phyloP scores from a whole-genome alignment of 1,140 invertebrate species.

The Spodoptera frugiperda region DNA sequence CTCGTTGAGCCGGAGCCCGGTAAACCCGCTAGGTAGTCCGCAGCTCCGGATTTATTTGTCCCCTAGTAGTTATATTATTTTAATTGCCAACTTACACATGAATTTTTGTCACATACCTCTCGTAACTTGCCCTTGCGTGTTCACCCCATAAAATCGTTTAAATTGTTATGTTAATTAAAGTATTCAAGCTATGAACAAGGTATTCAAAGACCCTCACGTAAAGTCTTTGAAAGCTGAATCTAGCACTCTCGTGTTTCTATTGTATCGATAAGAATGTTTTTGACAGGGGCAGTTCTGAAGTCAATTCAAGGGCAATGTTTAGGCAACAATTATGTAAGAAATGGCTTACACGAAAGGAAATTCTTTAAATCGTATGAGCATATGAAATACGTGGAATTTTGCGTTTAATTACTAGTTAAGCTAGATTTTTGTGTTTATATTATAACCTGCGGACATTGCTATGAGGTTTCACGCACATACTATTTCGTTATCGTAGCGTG shows the following conservation, averaged over 20 bases:
- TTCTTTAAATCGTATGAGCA: background rate
- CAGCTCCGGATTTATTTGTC: no score
- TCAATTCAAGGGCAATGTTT: background rate
- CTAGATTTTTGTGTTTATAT: background rate
- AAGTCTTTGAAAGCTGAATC: background rate
- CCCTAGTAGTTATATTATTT: no score
- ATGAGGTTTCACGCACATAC: no score
- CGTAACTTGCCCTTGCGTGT: no score
- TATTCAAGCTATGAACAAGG: constrained; percentile 4
- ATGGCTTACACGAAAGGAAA: background rate
- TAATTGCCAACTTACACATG: no score
- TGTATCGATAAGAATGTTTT: background rate
- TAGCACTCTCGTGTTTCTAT: no score
- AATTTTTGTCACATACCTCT: no score
- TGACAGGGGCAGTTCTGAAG: background rate
- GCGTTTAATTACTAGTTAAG: background rate
- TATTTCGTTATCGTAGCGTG: no score
- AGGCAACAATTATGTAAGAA: background rate
- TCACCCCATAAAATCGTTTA: background rate
- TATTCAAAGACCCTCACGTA: background rate
- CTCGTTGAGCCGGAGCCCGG: no score
- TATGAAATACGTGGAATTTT: background rate
- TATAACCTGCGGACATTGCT: no score
- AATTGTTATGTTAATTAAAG: background rate
- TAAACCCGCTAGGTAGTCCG: no score